These are phyloP conservation scores for Pyrocoelia pectoralis DNA, from an alignment of 2,888 invertebrate species.

Conservation along the genomic window DNA sequence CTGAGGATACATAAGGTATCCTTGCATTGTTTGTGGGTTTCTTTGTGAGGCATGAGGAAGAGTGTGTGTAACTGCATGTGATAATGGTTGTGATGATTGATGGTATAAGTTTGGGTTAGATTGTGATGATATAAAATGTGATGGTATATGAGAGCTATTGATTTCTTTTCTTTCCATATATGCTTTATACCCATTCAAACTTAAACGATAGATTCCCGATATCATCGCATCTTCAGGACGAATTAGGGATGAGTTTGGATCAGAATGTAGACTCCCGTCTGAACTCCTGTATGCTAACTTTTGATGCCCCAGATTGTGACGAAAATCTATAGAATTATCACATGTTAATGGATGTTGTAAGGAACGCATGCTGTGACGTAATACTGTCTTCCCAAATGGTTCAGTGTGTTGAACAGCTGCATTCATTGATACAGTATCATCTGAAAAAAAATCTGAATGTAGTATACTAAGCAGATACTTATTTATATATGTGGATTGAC, in stretches of 20 bases:
- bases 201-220: conserved; percentile 52
- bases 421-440: conserved; percentile 53
- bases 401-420: conserved; percentile 46
- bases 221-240: conserved; percentile 52
- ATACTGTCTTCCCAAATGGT: conserved; percentile 50
- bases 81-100: conserved; percentile 31
- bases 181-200: conserved; percentile 54
- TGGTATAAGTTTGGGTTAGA: conserved; percentile 42
- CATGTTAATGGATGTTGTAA: conserved; percentile 48
- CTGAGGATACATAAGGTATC: conserved; percentile 35
- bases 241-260: conserved; percentile 39
- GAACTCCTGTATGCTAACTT: conserved; percentile 49
- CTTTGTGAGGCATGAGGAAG: conserved; percentile 36
- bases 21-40: conserved; percentile 28
- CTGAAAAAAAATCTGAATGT: conserved; percentile 38
- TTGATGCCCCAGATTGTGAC: conserved; percentile 46
- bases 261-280: conserved; percentile 46
- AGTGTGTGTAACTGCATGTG: conserved; percentile 29
- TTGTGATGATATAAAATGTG: conserved; percentile 38
- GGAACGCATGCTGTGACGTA: conserved; percentile 54
- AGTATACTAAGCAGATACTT: too few relatives aligned
- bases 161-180: conserved; percentile 53
- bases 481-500: too few relatives aligned
- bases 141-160: conserved; percentile 18
- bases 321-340: conserved; percentile 45